A percentile compares a stretch with the other conserved stretches of the same genome.
Conservation (phyloP, 1,140 invertebrate species). For the Venustaconcha ellipsiformis region DNA sequence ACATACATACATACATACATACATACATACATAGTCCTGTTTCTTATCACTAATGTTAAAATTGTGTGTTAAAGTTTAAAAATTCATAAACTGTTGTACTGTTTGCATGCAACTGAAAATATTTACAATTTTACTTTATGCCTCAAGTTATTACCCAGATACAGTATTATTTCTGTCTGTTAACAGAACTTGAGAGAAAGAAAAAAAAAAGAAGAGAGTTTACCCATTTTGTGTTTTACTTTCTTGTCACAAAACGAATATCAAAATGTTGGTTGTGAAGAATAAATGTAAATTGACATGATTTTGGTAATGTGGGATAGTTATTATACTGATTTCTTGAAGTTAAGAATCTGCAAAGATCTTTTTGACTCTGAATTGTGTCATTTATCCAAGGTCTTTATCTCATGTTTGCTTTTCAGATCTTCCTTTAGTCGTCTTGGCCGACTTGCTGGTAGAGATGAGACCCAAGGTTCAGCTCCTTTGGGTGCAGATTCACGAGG, state of each 20-base stretch:
- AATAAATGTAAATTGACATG: background rate
- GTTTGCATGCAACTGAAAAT: too few relatives aligned
- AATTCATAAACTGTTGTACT: too few relatives aligned
- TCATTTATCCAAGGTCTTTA: background rate
- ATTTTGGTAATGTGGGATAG: background rate
- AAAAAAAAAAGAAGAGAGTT: background rate
- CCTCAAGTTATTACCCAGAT: too few relatives aligned
- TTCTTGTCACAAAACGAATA: background rate
- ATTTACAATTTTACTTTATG: too few relatives aligned
- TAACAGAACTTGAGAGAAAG: too few relatives aligned
- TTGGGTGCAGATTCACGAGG: constrained; percentile 34
- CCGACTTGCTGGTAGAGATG: constrained; percentile 48
- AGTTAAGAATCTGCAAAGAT: background rate
- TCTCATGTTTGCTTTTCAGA: constrained; percentile 30
- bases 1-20: too few relatives aligned
- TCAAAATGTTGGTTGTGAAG: background rate
- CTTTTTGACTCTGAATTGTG: background rate
- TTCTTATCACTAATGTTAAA: too few relatives aligned
- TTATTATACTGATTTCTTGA: background rate
- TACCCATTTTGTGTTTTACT: background rate
- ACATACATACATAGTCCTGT: too few relatives aligned
- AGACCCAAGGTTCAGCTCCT: constrained; percentile 17
- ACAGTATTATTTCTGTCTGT: too few relatives aligned
- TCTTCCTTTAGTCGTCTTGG: constrained; percentile 58
- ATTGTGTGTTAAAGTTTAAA: too few relatives aligned